Percentiles rank a stretch among this genome's conserved stretches.
phyloP scores from a whole-genome alignment of 2,113 vertebrate species.

The Enhydra lutris region DNA sequence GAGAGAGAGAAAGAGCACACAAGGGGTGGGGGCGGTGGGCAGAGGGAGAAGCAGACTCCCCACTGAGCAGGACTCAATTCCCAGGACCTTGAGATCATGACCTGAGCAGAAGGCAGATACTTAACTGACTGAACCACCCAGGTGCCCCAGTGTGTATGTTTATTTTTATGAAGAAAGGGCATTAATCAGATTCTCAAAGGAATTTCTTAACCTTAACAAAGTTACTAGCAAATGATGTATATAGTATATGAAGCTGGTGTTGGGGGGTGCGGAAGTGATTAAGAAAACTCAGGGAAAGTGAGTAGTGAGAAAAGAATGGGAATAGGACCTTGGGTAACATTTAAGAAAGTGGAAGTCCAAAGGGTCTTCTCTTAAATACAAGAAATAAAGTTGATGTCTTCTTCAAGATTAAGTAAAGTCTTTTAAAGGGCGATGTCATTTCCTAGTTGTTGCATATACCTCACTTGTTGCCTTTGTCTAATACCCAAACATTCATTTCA shows the following conservation, averaged over 20 bases:
- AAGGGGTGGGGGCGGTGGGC: too few relatives aligned
- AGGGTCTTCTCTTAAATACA: background rate
- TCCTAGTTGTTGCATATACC: background rate
- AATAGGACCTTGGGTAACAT: background rate
- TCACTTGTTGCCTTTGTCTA: background rate
- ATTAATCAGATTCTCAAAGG: background rate
- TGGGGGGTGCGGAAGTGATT: background rate
- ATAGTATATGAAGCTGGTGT: background rate
- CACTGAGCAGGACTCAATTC: background rate
- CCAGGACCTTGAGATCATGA: background rate
- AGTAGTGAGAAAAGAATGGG: background rate
- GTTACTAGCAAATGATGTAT: background rate
- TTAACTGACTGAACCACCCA: background rate
- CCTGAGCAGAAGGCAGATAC: background rate
- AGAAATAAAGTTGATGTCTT: background rate
- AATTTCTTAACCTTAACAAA: conserved; percentile 16
- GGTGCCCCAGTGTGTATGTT: background rate
- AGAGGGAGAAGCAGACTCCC: background rate
- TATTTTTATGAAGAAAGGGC: background rate
- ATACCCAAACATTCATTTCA: background rate
- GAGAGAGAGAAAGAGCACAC: background rate
- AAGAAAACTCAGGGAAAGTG: background rate
- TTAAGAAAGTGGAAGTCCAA: background rate
- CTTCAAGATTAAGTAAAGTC: background rate
- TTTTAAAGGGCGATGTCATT: background rate